phyloP scores from a whole-genome alignment of 2,113 vertebrate genomes.

The Phoenicopterus ruber region DNA sequence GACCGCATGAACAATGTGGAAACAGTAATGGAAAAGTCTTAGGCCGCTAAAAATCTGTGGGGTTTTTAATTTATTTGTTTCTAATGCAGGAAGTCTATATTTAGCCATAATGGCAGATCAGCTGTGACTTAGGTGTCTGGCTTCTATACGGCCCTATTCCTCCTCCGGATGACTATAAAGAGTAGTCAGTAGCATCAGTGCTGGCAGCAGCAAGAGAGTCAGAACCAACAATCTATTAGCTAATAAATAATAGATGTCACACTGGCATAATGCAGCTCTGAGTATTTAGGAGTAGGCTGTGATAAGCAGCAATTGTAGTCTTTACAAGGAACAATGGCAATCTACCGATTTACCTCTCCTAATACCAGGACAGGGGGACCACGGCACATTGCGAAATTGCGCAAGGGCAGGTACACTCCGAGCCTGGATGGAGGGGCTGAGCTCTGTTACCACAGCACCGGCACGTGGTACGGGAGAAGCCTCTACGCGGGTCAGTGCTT shows the following conservation, averaged over 20 bases:
- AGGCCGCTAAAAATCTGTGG: neutral
- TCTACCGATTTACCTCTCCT: neutral
- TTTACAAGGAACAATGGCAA: neutral
- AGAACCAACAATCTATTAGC: slow-evolving; percentile 26
- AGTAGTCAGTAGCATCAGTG: neutral
- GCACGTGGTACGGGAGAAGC: neutral
- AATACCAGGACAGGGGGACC: neutral
- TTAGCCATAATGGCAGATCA: slow-evolving; percentile 6
- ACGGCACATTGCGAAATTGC: rapidly evolving
- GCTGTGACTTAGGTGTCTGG: slow-evolving; percentile 20
- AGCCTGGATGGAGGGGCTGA: neutral
- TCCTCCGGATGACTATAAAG: neutral
- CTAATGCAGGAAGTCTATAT: neutral
- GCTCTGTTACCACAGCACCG: rapidly evolving
- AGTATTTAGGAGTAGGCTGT: neutral
- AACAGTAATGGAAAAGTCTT: neutral
- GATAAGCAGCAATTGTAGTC: neutral
- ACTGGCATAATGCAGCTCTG: neutral
- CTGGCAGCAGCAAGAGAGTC: neutral
- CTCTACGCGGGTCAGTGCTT: neutral
- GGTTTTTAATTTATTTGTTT: neutral
- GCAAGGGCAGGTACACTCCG: rapidly evolving
- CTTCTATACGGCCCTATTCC: neutral
- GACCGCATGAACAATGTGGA: neutral
- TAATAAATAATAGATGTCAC: slow-evolving; percentile 40